Base-by-base conservation (phyloP, 2,888 invertebrate genomes). In the Perizoma affinitatum region DNA sequence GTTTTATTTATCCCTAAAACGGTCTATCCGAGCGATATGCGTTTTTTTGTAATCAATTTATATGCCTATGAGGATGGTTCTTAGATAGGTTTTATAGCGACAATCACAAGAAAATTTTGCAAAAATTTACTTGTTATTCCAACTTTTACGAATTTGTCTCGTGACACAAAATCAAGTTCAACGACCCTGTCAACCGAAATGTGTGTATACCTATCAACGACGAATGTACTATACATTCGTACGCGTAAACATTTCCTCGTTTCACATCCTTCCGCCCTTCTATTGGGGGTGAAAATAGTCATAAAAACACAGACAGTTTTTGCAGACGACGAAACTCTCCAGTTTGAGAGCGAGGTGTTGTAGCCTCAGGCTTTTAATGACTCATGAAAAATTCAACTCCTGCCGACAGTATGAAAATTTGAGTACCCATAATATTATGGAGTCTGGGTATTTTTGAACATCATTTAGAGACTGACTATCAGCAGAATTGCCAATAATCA, bases 311-410 rank as follows among this genome's bases (percentile, higher is more conserved):
- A 76, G 74, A 82, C 75, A 67, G 71, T 79, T 82, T 83, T 80
- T 74, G 68, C 71, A 66, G 61, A 53, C 61, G 73, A 70, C 76
- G 68, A 66, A 58, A 46, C 73, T 69, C 62, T 67, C 60, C 46
- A 54, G 60, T n/a, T 38, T 43, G 43, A 38, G 53, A n/a, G 63
- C 58, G 78, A 75, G 74, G 72, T 75, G 74, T 70, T 66, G 73
- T 76, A 71, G 80, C 82, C 81, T 61, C 66, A 60, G 78, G 83
- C 81, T 80, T 86, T 86, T 86, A 84, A 85, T 78, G 84, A 75
- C 83, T 87, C 83, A 87, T 89, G 86, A 87, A 90, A 88, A 82
- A 88, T 87, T 84, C 87, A 88, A 83, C 78, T 77, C 69, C 71
- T 77, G 69, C 71, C 73, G 70, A 74, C 78, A 77, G 80, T 75